Conservation (phyloP, 2,888 invertebrate species). For the Conomelus anceps region DNA sequence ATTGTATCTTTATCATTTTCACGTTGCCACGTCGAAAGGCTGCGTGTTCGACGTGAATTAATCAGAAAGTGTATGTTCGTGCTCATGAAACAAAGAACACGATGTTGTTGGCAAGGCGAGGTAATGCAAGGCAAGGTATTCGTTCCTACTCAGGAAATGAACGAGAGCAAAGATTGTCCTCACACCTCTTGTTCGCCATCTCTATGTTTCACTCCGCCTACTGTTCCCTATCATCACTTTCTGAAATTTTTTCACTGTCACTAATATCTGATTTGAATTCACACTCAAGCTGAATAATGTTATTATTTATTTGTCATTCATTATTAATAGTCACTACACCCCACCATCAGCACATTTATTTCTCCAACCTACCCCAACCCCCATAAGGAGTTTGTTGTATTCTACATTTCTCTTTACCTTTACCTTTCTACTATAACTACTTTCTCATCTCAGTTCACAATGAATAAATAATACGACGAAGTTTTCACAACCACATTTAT, state of each 20-base stretch:
- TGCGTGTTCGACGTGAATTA: background rate
- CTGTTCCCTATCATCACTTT: background rate
- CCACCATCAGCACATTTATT: no score
- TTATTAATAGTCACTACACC: no score
- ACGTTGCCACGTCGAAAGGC: background rate
- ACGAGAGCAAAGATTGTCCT: background rate
- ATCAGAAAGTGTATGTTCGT: background rate
- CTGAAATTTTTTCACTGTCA: background rate
- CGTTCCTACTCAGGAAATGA: background rate
- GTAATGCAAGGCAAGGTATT: background rate
- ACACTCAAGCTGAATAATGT: no score
- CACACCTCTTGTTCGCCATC: background rate
- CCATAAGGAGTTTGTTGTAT: no score
- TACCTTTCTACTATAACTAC: no score
- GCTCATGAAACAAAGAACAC: background rate
- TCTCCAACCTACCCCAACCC: no score
- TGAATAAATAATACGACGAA: no score
- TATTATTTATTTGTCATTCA: no score
- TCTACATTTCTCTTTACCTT: no score
- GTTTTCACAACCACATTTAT: no score
- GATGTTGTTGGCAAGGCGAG: background rate
- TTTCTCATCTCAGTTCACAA: no score
- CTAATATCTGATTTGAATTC: background rate
- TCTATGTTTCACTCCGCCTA: no score
- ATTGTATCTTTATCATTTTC: background rate